Percentiles rank a stretch among this genome's conserved stretches.
These are phyloP conservation scores for Lophochroa leadbeateri DNA, from an alignment of 2,113 vertebrate genomes.

Conservation along the genomic window DNA sequence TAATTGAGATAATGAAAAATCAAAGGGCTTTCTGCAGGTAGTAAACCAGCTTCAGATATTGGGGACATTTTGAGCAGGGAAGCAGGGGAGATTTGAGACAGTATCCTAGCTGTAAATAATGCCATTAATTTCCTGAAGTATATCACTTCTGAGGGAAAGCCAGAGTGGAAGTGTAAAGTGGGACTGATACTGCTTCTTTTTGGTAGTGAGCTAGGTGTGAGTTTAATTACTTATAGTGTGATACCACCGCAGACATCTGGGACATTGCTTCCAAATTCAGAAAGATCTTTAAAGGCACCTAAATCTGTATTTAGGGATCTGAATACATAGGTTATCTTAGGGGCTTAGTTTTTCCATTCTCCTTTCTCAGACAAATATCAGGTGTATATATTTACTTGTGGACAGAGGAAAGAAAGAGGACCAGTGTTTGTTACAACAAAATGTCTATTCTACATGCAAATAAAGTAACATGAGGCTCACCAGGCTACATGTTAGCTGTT, in stretches of 20 bases:
- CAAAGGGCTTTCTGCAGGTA: neutral
- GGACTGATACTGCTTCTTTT: neutral
- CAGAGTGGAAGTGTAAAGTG: neutral
- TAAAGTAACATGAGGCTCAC: neutral
- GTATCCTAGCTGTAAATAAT: neutral
- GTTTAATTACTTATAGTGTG: neutral
- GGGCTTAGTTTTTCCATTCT: neutral
- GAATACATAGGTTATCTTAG: neutral
- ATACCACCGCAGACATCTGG: neutral
- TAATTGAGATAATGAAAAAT: neutral
- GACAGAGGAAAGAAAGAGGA: neutral
- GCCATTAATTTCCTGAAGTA: neutral
- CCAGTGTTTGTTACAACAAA: neutral
- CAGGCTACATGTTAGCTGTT: neutral
- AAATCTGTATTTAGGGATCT: neutral
- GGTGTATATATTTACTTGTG: neutral
- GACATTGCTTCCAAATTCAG: neutral
- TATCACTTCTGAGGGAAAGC: neutral
- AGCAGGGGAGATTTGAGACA: neutral
- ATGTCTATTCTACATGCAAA: neutral
- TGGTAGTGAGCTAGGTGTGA: neutral
- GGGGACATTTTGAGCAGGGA: neutral
- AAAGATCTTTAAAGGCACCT: neutral
- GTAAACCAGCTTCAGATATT: neutral
- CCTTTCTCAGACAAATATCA: neutral